A percentile compares a stretch with the other conserved stretches of the same genome.
Evolutionary conservation across 2,113 vertebrate species (phyloP).

Genomic region (Gopherus flavomarginatus): DNA sequence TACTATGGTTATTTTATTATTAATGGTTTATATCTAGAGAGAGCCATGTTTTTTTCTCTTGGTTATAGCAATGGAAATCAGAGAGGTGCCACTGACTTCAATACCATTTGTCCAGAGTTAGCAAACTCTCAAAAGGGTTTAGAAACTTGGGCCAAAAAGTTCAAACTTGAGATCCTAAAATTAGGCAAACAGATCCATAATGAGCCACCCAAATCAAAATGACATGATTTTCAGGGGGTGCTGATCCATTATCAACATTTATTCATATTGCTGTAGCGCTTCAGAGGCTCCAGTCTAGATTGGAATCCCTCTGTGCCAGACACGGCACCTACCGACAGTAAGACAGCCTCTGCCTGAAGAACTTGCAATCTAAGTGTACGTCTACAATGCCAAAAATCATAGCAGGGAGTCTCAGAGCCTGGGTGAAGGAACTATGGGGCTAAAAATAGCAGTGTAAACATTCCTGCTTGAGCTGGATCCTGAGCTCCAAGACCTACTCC

Average conservation of each 20-base stretch:
- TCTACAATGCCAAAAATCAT: not conserved
- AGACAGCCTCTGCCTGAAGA: not conserved
- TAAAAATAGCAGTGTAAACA: too few species aligned
- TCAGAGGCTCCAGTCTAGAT: fast-evolving
- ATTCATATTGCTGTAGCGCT: not conserved
- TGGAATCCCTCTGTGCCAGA: fast-evolving
- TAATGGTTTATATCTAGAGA: not conserved
- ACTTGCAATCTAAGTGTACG: not conserved
- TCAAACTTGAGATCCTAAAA: not conserved
- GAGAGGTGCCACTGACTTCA: not conserved
- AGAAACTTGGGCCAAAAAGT: not conserved
- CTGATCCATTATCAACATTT: fast-evolving
- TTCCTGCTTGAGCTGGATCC: too few species aligned
- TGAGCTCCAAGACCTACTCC: too few species aligned
- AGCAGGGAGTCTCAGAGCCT: too few species aligned
- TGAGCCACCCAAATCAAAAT: not conserved
- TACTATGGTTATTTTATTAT: not conserved
- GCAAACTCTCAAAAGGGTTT: not conserved
- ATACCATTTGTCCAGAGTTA: not conserved
- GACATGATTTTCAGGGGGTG: not conserved
- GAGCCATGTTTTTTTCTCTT: not conserved
- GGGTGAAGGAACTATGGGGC: too few species aligned
- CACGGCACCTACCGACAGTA: not conserved
- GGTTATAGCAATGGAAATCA: not conserved
- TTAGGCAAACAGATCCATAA: not conserved